Evolutionary conservation across 2,113 vertebrate genomes (phyloP).

Genomic region (Bubalus kerabau): DNA sequence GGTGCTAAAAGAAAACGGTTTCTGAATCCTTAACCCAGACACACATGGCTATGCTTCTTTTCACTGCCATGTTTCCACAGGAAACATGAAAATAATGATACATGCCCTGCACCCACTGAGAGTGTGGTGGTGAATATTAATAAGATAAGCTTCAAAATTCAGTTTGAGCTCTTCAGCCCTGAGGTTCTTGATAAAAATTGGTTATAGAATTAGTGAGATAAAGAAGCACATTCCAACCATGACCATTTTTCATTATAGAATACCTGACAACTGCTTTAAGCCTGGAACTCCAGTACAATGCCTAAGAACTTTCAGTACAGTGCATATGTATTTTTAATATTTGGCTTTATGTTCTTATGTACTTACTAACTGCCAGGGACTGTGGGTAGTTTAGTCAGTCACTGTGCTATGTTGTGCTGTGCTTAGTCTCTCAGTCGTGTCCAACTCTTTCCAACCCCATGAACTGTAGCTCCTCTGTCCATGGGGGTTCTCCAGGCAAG

Average conservation of each 20-base stretch:
- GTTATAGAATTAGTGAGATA: slow-evolving; percentile 56
- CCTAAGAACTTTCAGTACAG: background rate
- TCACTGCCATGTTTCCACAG: background rate
- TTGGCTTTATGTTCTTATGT: slow-evolving; percentile 22
- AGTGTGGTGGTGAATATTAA: slow-evolving; percentile 38
- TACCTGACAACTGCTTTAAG: slow-evolving; percentile 15
- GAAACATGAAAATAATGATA: slow-evolving; percentile 23
- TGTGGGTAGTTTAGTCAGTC: background rate
- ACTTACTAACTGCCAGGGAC: background rate
- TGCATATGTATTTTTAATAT: slow-evolving; percentile 22
- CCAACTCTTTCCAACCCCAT: background rate
- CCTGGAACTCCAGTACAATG: background rate
- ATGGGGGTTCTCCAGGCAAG: background rate
- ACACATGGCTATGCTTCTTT: background rate
- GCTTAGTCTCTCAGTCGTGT: background rate
- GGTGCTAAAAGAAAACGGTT: background rate
- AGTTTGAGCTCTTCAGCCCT: slow-evolving; percentile 17
- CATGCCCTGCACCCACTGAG: background rate
- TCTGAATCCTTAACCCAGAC: background rate
- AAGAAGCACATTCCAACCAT: slow-evolving; percentile 22
- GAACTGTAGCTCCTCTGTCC: background rate
- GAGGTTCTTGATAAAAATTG: slow-evolving; percentile 28
- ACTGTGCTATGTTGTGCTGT: background rate
- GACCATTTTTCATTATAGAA: slow-evolving; percentile 45
- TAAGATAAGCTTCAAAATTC: slow-evolving; percentile 10